Percentiles rank a stretch among this genome's conserved stretches.
phyloP scores from a whole-genome alignment of 2,113 vertebrate genomes.

The Jacana jacana region DNA sequence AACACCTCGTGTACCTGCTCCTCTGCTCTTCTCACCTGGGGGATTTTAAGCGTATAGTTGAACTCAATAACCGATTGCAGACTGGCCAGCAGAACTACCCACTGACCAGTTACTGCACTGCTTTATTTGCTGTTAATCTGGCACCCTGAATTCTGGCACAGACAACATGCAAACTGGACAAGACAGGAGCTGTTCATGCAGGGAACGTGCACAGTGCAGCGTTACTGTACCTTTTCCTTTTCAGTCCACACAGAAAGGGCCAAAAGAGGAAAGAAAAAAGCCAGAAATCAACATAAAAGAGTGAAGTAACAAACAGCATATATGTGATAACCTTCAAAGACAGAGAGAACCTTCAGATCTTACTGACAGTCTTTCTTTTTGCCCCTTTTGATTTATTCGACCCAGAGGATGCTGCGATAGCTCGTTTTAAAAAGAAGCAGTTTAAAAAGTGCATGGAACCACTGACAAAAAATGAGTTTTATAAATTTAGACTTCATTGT shows the following conservation, averaged over 20 bases:
- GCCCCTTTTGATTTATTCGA: not conserved
- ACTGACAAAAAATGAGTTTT: not conserved
- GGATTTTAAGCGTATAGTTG: not conserved
- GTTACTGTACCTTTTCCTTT: slow-evolving; percentile 94
- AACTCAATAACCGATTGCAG: not conserved
- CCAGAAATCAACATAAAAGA: slow-evolving; percentile 68
- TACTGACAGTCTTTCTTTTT: not conserved
- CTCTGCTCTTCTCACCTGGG: not conserved
- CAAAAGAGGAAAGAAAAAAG: slow-evolving; percentile 65
- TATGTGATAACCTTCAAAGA: not conserved
- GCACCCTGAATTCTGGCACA: not conserved
- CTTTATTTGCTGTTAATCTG: not conserved
- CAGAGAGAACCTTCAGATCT: not conserved
- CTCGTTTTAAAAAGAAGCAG: not conserved
- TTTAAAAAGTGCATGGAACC: not conserved
- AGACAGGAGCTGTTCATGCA: slow-evolving; percentile 61
- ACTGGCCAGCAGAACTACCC: not conserved
- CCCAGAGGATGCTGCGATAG: not conserved
- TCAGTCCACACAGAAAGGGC: slow-evolving; percentile 73
- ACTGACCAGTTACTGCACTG: not conserved
- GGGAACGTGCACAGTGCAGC: slow-evolving; percentile 25
- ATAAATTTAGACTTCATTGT: not conserved
- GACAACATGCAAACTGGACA: slow-evolving; percentile 18
- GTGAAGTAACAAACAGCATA: not conserved
- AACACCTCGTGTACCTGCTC: not conserved